Evolutionary conservation across 1,140 invertebrate species (phyloP), one percentile per base, ranked within the genome.

Genomic region (Nymphalis io): DNA sequence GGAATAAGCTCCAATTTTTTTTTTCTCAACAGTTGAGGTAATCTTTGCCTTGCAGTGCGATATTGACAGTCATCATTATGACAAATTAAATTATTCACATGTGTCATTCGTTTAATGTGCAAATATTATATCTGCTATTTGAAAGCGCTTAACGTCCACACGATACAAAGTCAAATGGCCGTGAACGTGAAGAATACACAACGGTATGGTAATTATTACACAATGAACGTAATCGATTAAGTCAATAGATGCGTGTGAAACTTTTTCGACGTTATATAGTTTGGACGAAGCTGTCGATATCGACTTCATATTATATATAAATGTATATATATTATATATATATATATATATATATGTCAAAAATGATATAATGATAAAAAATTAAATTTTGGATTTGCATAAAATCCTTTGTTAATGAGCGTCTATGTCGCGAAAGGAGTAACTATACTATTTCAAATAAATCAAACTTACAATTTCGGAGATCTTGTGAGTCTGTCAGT

Each of bases 201-300:
- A 51, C 58, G 18, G 16, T 60, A 68, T 61, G 66, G 59, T 68
- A 68, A 68, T 68, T 68, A 12, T 68, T 68, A 61, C 39, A 51
- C 66, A 68, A 68, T 68, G 18, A 16, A 13, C 48, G 58, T 68
- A 59, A 68, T 66, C n/a, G 21, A 60, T 42, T 39, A 44, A 53
- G 18, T 68, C 42, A 60, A 67, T 48, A 60, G 18, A 40, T 60
- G 46, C 48, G 46, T 33, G 66, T 53, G 61, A 55, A 62, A 48
- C 27, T 53, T 33, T 48, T 48, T 2, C 18, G 18, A 51, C 10
- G 13, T 46, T 46, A 51, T 51, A n/a, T 3, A 8, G 20, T 18
- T 2, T 51, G 10, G 5, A 12, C n/a, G 44, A 46, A 46, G 16
- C 12, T 20, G 4, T 33, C 10, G 10, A 33, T 33, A 4, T 33